Conservation (phyloP, 1,140 invertebrate genomes). For the Leptopilina clavipes region DNA sequence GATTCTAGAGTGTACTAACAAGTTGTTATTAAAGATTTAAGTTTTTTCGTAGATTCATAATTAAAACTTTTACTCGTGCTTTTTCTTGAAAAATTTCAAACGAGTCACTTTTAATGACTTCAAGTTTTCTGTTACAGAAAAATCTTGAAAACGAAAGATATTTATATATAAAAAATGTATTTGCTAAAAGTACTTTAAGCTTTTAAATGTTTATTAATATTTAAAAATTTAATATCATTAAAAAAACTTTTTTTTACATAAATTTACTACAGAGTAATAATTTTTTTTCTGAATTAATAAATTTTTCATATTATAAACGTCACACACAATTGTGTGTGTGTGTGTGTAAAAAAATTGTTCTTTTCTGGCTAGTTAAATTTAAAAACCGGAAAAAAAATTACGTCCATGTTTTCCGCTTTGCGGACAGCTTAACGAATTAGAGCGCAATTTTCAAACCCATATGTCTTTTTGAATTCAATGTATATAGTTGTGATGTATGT, state of each 20-base stretch:
- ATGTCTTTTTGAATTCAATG: background rate
- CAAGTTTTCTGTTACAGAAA: background rate
- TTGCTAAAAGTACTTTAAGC: background rate
- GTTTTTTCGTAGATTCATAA: background rate
- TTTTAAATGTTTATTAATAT: background rate
- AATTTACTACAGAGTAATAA: no score
- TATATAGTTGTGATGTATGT: background rate
- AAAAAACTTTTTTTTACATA: no score
- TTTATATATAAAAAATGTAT: background rate
- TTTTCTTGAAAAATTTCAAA: background rate
- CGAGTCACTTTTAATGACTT: background rate
- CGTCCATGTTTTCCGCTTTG: background rate
- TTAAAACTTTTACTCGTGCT: background rate
- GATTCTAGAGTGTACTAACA: background rate
- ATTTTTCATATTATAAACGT: no score
- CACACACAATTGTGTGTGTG: no score
- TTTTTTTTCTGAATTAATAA: no score
- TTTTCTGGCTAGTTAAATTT: background rate
- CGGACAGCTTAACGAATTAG: background rate
- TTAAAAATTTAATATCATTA: background rate
- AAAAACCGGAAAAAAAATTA: background rate
- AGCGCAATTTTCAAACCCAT: constrained; percentile 2
- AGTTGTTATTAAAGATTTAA: constrained; percentile 7
- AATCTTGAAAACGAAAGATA: background rate
- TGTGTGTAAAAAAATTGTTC: background rate